Conservation (phyloP, 2,888 invertebrate genomes). For the Spatulosminthurus flaviceps region DNA sequence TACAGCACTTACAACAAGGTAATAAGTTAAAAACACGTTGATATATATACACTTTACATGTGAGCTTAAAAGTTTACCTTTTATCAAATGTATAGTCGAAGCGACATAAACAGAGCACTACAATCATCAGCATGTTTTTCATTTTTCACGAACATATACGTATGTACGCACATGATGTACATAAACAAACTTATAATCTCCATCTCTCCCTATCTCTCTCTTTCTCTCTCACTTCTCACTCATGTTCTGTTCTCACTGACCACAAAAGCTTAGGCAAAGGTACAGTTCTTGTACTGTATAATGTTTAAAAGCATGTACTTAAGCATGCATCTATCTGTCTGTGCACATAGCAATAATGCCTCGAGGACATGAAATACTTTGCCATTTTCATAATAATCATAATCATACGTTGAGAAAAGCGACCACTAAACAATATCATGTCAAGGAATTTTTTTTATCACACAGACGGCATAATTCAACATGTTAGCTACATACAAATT, state of each 20-base stretch:
- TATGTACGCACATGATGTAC: no score
- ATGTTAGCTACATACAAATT: no score
- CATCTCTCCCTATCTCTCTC: background rate
- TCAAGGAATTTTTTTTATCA: background rate
- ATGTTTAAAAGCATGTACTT: no score
- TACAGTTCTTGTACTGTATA: no score
- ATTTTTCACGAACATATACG: slow-evolving; percentile 12
- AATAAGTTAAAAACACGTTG: background rate
- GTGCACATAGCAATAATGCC: background rate
- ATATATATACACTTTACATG: no score
- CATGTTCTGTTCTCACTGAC: background rate
- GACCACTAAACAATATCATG: slow-evolving; percentile 6
- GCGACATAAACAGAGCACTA: slow-evolving; percentile 6
- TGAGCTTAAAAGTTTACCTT: no score
- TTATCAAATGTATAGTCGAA: background rate
- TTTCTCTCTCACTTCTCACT: background rate
- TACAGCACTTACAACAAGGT: background rate
- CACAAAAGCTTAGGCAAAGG: background rate
- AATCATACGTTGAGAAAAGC: slow-evolving; percentile 5
- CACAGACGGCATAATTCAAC: no score
- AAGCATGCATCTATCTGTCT: background rate
- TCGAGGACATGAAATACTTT: slow-evolving; percentile 4
- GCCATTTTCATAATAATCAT: slow-evolving; percentile 11
- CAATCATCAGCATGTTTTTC: background rate
- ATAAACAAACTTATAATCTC: background rate